Conservation (phyloP, 1,140 invertebrate genomes). For the Drosophila grimshawi region DNA sequence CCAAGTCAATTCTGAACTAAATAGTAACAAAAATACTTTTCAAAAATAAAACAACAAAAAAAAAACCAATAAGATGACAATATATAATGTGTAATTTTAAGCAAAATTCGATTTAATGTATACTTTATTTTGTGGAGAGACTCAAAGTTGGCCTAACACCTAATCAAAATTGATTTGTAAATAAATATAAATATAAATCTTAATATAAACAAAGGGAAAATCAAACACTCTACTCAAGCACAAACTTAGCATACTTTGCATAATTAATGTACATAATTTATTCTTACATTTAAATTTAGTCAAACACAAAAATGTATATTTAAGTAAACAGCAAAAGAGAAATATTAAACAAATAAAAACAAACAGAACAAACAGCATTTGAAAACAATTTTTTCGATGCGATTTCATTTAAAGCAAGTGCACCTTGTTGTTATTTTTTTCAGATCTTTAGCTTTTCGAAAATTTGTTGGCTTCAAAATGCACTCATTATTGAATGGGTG, state of each 20-base stretch:
- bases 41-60: constrained; percentile 29
- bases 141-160: constrained; percentile 15
- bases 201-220: constrained; percentile 2
- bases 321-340: constrained; percentile 13
- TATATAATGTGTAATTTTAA: constrained; percentile 47
- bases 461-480: constrained; percentile 47
- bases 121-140: constrained; percentile 17
- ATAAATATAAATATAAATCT: constrained; percentile 26
- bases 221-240: constrained; percentile 33
- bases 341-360: constrained; percentile 11
- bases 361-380: constrained; percentile 39
- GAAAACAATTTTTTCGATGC: constrained; percentile 53
- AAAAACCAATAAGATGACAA: constrained; percentile 47
- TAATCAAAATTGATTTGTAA: constrained; percentile 45
- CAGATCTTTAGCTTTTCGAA: constrained; percentile 46
- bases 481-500: constrained; percentile 46
- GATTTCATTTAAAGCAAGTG: constrained; percentile 43
- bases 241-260: constrained; percentile 31
- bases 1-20: background rate
- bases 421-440: constrained; percentile 51
- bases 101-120: constrained; percentile 38
- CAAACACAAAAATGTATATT: constrained; percentile 39
- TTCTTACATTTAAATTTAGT: constrained; percentile 50
- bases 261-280: constrained; percentile 53
- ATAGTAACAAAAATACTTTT: constrained; percentile 21